phyloP scores from a whole-genome alignment of 2,797 vertebrate genomes.

The Pagetopsis macropterus region DNA sequence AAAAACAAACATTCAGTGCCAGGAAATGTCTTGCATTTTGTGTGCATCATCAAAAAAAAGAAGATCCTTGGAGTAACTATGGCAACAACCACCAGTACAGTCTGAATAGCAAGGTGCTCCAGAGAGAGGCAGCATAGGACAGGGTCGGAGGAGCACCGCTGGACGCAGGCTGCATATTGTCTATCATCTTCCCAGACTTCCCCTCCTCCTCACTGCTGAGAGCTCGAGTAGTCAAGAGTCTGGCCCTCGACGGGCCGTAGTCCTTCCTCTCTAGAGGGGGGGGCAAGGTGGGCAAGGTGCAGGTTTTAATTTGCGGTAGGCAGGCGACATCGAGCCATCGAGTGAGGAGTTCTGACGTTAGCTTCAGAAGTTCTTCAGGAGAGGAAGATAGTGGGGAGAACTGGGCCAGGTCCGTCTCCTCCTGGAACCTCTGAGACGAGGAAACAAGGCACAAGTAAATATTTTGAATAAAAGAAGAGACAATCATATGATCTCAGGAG shows the following conservation, averaged over 20 bases:
- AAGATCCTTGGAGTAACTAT: constrained; percentile 50
- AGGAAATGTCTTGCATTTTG: constrained; percentile 73
- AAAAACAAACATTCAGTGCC: constrained; percentile 75
- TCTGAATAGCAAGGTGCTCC: constrained; percentile 72
- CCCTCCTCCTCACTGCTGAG: constrained; percentile 40
- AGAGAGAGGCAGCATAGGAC: constrained; percentile 40
- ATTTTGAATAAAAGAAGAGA: background rate
- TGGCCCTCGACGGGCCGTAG: constrained; percentile 57
- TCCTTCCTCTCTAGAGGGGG: constrained; percentile 57
- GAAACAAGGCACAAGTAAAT: background rate
- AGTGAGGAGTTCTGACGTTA: constrained; percentile 76
- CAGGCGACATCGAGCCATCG: constrained; percentile 76
- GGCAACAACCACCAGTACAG: constrained; percentile 72
- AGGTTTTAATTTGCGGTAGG: constrained; percentile 50
- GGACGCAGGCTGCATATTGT: constrained; percentile 21
- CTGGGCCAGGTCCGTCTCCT: constrained; percentile 64
- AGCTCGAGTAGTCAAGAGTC: constrained; percentile 69
- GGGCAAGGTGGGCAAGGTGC: constrained; percentile 69
- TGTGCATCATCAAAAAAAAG: constrained; percentile 62
- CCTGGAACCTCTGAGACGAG: constrained; percentile 75
- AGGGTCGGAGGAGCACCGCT: constrained; percentile 34
- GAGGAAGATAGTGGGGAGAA: constrained; percentile 68
- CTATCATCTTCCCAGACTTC: constrained; percentile 23
- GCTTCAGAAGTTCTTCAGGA: constrained; percentile 80
- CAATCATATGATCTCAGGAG: background rate